phyloP scores from a whole-genome alignment of 2,888 invertebrate genomes.

The Macrophya alboannulata region DNA sequence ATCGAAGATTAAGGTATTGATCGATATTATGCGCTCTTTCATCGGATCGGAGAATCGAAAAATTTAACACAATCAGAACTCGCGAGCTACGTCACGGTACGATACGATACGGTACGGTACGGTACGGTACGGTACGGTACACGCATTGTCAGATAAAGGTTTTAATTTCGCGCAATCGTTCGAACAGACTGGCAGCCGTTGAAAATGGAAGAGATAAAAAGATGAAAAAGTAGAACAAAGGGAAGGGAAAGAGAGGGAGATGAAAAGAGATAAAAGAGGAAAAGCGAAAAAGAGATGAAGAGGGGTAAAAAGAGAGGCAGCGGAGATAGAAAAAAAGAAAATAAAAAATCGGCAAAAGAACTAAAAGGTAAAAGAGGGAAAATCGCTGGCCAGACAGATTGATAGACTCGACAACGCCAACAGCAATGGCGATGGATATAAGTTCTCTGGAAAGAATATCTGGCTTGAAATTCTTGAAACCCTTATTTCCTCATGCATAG shows the following conservation, averaged over 20 bases:
- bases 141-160: constrained; percentile 67
- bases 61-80: background rate
- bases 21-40: background rate
- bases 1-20: constrained; percentile 8
- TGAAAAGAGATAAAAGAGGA: constrained; percentile 55
- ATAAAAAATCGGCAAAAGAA: constrained; percentile 59
- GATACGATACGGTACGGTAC: background rate
- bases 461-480: background rate
- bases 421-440: constrained; percentile 21
- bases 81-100: background rate
- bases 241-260: constrained; percentile 53
- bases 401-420: constrained; percentile 43
- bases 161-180: constrained; percentile 69
- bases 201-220: constrained; percentile 53
- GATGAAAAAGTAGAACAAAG: constrained; percentile 60
- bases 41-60: background rate
- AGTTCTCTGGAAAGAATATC: background rate
- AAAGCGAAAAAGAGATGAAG: constrained; percentile 55
- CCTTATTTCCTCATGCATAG: background rate
- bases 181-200: constrained; percentile 48
- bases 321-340: constrained; percentile 46
- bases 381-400: constrained; percentile 41
- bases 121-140: constrained; percentile 35
- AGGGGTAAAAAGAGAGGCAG: constrained; percentile 52
- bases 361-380: constrained; percentile 43